Conservation (phyloP, 2,888 invertebrate genomes). For the Drosophila koepferae region DNA sequence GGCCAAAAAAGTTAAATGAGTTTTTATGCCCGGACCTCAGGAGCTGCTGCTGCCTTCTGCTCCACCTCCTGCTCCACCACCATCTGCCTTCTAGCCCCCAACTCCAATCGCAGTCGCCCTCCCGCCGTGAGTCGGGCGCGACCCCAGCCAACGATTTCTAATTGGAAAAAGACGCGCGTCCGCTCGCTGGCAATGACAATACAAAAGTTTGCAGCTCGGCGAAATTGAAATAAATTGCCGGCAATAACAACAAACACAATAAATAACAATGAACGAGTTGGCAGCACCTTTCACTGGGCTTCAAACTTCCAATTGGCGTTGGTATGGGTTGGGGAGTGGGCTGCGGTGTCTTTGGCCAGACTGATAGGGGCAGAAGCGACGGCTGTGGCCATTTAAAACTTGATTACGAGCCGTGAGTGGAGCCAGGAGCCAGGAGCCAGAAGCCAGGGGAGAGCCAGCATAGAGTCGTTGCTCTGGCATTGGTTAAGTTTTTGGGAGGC, state of each 20-base stretch:
- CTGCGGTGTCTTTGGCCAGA: not conserved
- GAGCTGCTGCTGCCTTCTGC: not conserved
- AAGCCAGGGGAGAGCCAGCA: not conserved
- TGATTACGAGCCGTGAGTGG: slow-evolving; percentile 72
- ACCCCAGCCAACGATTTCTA: slow-evolving; percentile 60
- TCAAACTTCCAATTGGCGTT: slow-evolving; percentile 16
- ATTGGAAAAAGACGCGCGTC: slow-evolving; percentile 79
- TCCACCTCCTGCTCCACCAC: not conserved
- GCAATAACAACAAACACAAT: slow-evolving; percentile 80
- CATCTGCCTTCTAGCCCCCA: not conserved
- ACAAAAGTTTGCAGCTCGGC: slow-evolving; percentile 74
- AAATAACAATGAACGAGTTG: slow-evolving; percentile 80
- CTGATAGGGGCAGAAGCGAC: not conserved
- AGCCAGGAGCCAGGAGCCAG: not conserved
- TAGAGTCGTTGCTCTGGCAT: slow-evolving; percentile 4
- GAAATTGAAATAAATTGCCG: slow-evolving; percentile 83
- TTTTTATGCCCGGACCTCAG: slow-evolving; percentile 68
- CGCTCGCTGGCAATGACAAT: slow-evolving; percentile 72
- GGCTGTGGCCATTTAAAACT: slow-evolving; percentile 67
- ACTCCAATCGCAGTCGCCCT: no score
- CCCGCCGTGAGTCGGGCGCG: not conserved
- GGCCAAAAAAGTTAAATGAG: slow-evolving; percentile 81
- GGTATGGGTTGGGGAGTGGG: not conserved
- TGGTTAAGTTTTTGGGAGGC: slow-evolving; percentile 46
- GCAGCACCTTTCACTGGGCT: slow-evolving; percentile 65